phyloP scores from a whole-genome alignment of 2,113 vertebrate genomes.

The Phyllopteryx taeniolatus region DNA sequence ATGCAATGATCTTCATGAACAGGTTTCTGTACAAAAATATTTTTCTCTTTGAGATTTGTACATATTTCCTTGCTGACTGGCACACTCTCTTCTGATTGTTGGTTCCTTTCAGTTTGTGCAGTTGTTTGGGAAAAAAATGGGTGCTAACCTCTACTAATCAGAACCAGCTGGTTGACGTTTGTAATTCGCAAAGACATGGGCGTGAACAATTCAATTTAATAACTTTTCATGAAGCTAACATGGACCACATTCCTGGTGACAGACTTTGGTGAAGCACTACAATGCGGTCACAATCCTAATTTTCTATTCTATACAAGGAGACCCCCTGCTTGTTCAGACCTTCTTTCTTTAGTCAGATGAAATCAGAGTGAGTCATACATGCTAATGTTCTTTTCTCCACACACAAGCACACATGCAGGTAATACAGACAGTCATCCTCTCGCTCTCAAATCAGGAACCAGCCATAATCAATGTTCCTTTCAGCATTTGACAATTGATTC shows the following conservation, averaged over 20 bases:
- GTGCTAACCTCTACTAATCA: background rate
- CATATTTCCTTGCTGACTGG: background rate
- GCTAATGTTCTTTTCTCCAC: constrained; percentile 14
- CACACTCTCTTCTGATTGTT: background rate
- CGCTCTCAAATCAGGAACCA: constrained; percentile 9
- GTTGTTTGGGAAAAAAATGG: background rate
- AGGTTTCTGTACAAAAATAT: background rate
- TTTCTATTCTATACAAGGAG: background rate
- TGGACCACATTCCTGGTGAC: background rate
- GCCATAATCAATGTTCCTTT: constrained; percentile 14
- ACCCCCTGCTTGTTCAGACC: background rate
- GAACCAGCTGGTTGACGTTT: background rate
- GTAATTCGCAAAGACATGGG: background rate
- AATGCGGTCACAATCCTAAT: background rate
- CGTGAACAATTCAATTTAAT: background rate
- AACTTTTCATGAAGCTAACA: background rate
- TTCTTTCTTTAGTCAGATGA: constrained; percentile 12
- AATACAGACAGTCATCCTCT: constrained; percentile 33
- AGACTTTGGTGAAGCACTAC: background rate
- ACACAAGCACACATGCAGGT: constrained; percentile 17
- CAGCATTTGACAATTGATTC: constrained; percentile 1
- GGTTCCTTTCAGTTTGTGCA: background rate
- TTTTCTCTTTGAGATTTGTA: background rate
- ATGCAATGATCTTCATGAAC: background rate
- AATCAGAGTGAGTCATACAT: constrained; percentile 14